These are phyloP conservation scores for Oryzias curvinotus DNA, from an alignment of 2,113 vertebrate species.

Conservation along the genomic window DNA sequence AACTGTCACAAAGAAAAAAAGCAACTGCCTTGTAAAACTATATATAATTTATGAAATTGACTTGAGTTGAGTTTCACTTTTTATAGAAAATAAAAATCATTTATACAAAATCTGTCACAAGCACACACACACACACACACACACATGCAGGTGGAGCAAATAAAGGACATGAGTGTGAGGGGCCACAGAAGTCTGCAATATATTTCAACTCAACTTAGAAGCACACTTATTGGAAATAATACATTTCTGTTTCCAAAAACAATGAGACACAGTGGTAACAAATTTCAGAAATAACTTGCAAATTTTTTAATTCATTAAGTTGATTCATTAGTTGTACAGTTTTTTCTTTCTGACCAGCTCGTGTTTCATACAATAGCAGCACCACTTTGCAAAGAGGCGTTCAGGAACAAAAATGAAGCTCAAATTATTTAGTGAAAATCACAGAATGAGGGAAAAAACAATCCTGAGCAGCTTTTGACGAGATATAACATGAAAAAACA, in stretches of 20 bases:
- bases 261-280: neutral
- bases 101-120: neutral
- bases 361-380: neutral
- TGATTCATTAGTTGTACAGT: no score
- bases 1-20: no score
- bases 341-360: neutral
- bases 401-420: neutral
- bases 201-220: constrained; percentile 24
- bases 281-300: neutral
- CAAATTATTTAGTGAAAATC: neutral
- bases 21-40: neutral
- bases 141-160: constrained; percentile 26
- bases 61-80: constrained; percentile 21
- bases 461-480: neutral
- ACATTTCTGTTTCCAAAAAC: no score
- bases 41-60: constrained; percentile 8
- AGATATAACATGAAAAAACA: neutral
- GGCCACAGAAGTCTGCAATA: neutral
- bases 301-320: no score
- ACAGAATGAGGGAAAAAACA: neutral
- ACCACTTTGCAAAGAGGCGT: neutral
- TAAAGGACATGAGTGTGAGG: neutral
- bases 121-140: constrained; percentile 17
- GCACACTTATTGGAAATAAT: neutral
- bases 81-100: neutral